Evolutionary conservation across 1,140 invertebrate species (phyloP).

Genomic region (Muscidifurax raptorellus): DNA sequence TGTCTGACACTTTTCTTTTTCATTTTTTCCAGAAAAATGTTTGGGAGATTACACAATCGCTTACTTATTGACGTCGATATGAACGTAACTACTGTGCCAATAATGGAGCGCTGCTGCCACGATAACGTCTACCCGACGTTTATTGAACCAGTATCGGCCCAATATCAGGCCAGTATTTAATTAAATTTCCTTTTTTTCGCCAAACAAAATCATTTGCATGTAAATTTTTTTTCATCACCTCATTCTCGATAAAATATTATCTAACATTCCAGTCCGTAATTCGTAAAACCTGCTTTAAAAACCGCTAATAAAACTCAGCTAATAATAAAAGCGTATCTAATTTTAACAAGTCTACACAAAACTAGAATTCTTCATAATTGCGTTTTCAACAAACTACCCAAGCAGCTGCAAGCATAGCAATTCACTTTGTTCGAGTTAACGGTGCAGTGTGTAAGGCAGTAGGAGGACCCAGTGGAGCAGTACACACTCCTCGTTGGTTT

Average conservation of each 20-base stretch:
- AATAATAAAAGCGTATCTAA: neutral
- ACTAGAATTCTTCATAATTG: neutral
- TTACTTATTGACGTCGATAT: conserved; percentile 13
- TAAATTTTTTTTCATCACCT: neutral
- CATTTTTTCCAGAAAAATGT: conserved; percentile 46
- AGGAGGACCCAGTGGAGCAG: too few relatives aligned
- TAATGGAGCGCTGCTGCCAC: conserved; percentile 50
- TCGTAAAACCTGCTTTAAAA: too few relatives aligned
- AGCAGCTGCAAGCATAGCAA: too few relatives aligned
- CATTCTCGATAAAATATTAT: neutral
- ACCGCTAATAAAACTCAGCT: too few relatives aligned
- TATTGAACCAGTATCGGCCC: conserved; percentile 37
- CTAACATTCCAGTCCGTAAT: neutral
- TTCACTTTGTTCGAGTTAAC: too few relatives aligned
- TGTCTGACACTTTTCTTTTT: neutral
- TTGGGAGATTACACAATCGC: neutral
- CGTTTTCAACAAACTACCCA: neutral
- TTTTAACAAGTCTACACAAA: neutral
- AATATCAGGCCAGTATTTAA: conserved; percentile 48
- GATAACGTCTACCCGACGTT: conserved; percentile 46
- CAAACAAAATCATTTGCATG: neutral
- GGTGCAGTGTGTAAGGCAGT: too few relatives aligned
- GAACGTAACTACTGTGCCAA: conserved; percentile 47
- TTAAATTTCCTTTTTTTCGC: neutral
- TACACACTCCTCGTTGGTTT: neutral